Evolutionary conservation across 1,140 invertebrate genomes (phyloP).

Genomic region (Stegodyphus dumicola): DNA sequence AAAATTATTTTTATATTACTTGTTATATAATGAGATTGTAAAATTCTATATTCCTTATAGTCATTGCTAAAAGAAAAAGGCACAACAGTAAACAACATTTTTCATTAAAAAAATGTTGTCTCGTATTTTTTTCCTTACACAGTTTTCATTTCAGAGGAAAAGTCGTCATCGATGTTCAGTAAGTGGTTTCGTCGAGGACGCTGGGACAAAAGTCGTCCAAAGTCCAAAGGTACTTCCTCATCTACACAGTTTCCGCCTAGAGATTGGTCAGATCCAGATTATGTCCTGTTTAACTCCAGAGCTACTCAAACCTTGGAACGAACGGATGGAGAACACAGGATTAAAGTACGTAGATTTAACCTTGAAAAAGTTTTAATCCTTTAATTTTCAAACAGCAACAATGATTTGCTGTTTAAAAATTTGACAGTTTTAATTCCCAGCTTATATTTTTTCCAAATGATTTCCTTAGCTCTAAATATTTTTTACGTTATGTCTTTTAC

Average conservation of each 20-base stretch:
- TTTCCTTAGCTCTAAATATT: too few relatives aligned
- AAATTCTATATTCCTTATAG: too few relatives aligned
- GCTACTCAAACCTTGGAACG: slow-evolving; percentile 78
- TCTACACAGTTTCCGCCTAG: slow-evolving; percentile 90
- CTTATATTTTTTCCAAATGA: too few relatives aligned
- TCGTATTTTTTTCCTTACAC: neutral
- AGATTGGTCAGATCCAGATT: slow-evolving; percentile 89
- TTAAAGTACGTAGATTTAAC: slow-evolving; percentile 28
- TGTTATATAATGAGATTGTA: too few relatives aligned
- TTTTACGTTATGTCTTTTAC: too few relatives aligned
- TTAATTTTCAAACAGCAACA: too few relatives aligned
- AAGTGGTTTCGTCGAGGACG: slow-evolving; percentile 81
- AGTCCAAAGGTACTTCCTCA: slow-evolving; percentile 73
- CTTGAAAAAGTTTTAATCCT: neutral
- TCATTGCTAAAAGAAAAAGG: too few relatives aligned
- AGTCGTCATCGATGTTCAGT: slow-evolving; percentile 83
- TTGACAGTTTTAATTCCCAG: too few relatives aligned
- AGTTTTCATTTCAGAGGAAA: slow-evolving; percentile 76
- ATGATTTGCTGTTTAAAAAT: too few relatives aligned
- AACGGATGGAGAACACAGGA: slow-evolving; percentile 18
- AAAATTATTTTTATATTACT: too few relatives aligned
- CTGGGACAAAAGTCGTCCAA: slow-evolving; percentile 67
- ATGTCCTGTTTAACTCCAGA: slow-evolving; percentile 84
- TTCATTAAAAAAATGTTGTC: too few relatives aligned
- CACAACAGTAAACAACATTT: too few relatives aligned